Base-by-base conservation (phyloP, 2,888 invertebrate species). In the Lymantria dispar region DNA sequence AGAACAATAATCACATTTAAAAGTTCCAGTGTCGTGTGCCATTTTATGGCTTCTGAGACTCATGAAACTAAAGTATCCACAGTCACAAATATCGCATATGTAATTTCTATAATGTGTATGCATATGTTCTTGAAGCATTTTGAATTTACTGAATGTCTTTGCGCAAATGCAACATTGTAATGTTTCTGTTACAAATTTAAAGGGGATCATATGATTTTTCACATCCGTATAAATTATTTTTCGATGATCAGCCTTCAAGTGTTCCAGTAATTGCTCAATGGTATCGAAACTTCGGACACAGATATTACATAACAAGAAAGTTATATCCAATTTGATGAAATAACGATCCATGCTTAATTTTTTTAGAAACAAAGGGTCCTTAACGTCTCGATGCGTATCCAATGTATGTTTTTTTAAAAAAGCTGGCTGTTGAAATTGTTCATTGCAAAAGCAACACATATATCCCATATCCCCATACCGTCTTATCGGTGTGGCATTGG, bases 401-500 rank as follows among this genome's bases (percentile, higher is more conserved):
- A 79, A 54, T 0, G 76, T 77, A 50, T 86, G 86, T 0, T 42
- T 51, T 55, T 85, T 85, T 1, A 86, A 60, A 31, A 80, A 78
- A 0, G 64, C 64, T 0, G 83, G 72, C 2, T 73, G 56, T 0
- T 56, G 49, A 22, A 55, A 80, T n/a, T 73, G 64, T 0, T 72
- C 56, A 0, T 47, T 41, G 50, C 86, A 86, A 53, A 75, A 84
- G 30, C 68, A 71, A 47, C 86, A 86, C 0, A 60, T 65, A 52
- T 78, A 86, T 0, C 80, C 81, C 8, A 68, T 41, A 13, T 74
- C 78, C 2, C 65, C 64, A 47, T 66, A 71, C 38, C 65, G 65
- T 29, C 74, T 62, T 14, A 86, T 77, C 0, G 85, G 84, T 1
- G 85, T 85, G 0, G 84, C 84, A 46, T 83, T 85, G 0, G 84